Evolutionary conservation across 2,888 invertebrate species (phyloP), one percentile per base, ranked within the genome.

Genomic region (Andrena chrysosceles): DNA sequence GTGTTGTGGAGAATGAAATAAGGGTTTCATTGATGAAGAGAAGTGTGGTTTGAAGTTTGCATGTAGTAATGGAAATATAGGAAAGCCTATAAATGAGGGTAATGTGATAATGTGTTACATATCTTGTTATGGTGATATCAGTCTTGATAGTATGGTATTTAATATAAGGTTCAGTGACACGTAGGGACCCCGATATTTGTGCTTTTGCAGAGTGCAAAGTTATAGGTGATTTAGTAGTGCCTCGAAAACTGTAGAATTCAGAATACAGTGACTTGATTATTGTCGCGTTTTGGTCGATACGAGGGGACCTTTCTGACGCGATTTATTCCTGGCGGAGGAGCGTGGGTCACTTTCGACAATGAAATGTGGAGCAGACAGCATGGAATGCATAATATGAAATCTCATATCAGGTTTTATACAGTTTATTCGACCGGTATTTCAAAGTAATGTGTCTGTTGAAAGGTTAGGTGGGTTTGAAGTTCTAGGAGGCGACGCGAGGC

Each of bases 401-500:
- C 54, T 66, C 56, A 48, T 23, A 42, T 29, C 13, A 56, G 42
- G 16, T 8, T 23, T 23, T 31, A 42, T 56, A 26, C 56, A 56
- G 33, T 26, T 63, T 73, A 31, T 56, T 56, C 0, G 10, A 23
- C 20, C 35, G 54, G 56, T 66, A 66, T 73, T 66, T 56, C 73
- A 66, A 13, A 35, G 16, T 66, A 59, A 73, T 66, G 66, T 29
- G 35, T 10, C 16, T 16, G 73, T 42, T 59, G 42, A 56, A 48
- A 48, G 73, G 59, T 73, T 29, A n/a, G 42, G 56, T 13, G 56
- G 29, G 26, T 66, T 13, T 20, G 35, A 35, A 10, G 10, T 35
- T 42, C 42, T 13, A 42, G 13, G 42, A 42, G 42, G 13, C 31
- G 10, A 13, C 16, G 42, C 20, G 29, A 29, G 63, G 54, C 33